A percentile compares a stretch with the other conserved stretches of the same genome.
phyloP scores from a whole-genome alignment of 2,888 invertebrate species.

The Margaritifera margaritifera region DNA sequence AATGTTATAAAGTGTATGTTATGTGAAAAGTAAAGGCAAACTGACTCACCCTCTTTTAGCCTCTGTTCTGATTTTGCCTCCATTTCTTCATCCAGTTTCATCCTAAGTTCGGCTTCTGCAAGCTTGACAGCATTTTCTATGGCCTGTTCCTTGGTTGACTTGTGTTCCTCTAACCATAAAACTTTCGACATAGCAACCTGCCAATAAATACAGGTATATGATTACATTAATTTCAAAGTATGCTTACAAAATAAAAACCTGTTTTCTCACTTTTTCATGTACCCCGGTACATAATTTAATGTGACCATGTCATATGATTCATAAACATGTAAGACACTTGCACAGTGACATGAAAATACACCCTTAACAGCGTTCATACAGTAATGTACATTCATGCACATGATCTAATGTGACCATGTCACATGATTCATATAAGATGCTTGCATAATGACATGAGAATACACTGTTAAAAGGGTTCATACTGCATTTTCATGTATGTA shows the following conservation, averaged over 20 bases:
- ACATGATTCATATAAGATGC: too few relatives aligned
- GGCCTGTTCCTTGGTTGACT: slow-evolving; percentile 43
- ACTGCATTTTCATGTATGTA: too few relatives aligned
- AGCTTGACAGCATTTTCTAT: slow-evolving; percentile 49
- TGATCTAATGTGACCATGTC: too few relatives aligned
- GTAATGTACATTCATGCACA: too few relatives aligned
- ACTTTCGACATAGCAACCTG: slow-evolving; percentile 54
- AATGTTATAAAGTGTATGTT: too few relatives aligned
- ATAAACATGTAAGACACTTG: too few relatives aligned
- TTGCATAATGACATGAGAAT: too few relatives aligned
- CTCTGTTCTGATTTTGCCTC: slow-evolving; percentile 36
- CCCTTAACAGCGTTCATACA: too few relatives aligned
- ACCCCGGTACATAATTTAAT: neutral
- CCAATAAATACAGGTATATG: slow-evolving; percentile 4
- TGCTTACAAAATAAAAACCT: neutral
- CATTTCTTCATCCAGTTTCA: slow-evolving; percentile 41
- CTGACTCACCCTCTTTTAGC: slow-evolving; percentile 42
- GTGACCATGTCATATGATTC: too few relatives aligned
- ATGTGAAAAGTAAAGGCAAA: neutral
- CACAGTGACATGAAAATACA: too few relatives aligned
- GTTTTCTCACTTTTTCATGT: neutral
- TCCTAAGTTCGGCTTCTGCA: slow-evolving; percentile 40
- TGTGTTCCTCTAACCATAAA: slow-evolving; percentile 54
- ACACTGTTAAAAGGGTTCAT: too few relatives aligned
- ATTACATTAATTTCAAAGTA: too few relatives aligned